These are phyloP conservation scores for Tetrapedia diversipes DNA, from an alignment of 2,888 invertebrate genomes.

Conservation along the genomic window DNA sequence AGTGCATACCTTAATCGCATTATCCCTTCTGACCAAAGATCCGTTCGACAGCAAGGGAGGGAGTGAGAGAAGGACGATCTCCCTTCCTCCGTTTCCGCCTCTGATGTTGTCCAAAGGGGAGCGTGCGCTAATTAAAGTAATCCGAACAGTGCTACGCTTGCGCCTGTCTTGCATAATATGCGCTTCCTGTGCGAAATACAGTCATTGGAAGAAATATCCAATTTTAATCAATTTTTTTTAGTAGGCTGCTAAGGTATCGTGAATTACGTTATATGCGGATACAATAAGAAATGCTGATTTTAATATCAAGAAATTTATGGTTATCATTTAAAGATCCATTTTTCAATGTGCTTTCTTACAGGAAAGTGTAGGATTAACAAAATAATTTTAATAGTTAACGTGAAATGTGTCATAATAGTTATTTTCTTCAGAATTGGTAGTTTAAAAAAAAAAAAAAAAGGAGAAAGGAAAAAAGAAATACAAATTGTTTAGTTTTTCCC, in stretches of 20 bases:
- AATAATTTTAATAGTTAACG: no score
- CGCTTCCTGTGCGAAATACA: slow-evolving; percentile 37
- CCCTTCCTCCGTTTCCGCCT: slow-evolving; percentile 21
- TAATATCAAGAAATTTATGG: not conserved
- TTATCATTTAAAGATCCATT: no score
- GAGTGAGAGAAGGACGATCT: not conserved
- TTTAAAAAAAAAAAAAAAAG: no score
- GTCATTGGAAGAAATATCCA: slow-evolving; percentile 17
- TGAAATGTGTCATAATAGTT: no score
- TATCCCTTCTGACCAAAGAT: slow-evolving; percentile 51
- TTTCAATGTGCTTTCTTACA: no score
- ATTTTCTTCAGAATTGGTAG: no score
- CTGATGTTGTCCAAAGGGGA: slow-evolving; percentile 63
- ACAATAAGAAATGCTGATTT: not conserved
- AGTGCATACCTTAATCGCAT: slow-evolving; percentile 72
- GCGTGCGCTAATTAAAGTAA: slow-evolving; percentile 71
- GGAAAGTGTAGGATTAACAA: no score
- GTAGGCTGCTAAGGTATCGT: slow-evolving; percentile 6
- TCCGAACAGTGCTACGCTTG: slow-evolving; percentile 46
- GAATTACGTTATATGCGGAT: not conserved
- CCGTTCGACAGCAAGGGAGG: slow-evolving; percentile 30
- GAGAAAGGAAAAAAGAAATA: no score
- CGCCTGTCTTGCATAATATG: slow-evolving; percentile 23
- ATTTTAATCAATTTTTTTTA: no score
- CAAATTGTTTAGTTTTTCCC: no score